These are phyloP conservation scores for Microctenopoma steveboyesi DNA, from an alignment of 2,797 vertebrate species.

Conservation along the genomic window DNA sequence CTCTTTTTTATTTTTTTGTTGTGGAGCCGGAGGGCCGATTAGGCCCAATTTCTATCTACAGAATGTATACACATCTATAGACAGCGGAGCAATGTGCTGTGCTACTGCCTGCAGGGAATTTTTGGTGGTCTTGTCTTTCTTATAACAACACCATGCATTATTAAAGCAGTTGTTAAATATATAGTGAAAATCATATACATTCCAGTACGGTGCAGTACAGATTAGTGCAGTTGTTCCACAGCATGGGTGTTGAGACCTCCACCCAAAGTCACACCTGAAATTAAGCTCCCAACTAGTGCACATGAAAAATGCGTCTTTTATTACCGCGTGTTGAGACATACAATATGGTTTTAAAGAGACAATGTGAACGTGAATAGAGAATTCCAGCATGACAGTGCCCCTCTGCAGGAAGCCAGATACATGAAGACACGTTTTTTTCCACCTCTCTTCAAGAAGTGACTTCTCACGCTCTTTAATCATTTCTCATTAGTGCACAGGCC, in stretches of 20 bases:
- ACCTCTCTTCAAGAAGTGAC: constrained; percentile 8
- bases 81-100: constrained; percentile 31
- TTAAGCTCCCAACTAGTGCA: background rate
- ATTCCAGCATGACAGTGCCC: background rate
- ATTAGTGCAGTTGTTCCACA: background rate
- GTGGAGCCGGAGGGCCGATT: constrained; percentile 59
- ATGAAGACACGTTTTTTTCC: background rate
- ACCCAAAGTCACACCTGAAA: background rate
- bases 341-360: background rate
- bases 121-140: constrained; percentile 55
- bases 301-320: no score
- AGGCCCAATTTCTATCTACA: constrained; percentile 63
- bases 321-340: background rate
- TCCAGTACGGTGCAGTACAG: constrained; percentile 5
- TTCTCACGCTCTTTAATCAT: constrained; percentile 45
- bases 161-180: constrained; percentile 59
- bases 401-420: background rate
- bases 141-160: constrained; percentile 56
- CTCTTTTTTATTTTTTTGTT: constrained; percentile 20
- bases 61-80: constrained; percentile 56
- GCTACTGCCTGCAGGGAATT: constrained; percentile 31
- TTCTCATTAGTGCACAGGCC: constrained; percentile 55
- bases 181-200: constrained; percentile 54
- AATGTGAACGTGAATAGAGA: background rate
- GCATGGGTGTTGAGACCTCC: background rate